Evolutionary conservation across 2,113 vertebrate species (phyloP).

Genomic region (Zosterops pallidus): DNA sequence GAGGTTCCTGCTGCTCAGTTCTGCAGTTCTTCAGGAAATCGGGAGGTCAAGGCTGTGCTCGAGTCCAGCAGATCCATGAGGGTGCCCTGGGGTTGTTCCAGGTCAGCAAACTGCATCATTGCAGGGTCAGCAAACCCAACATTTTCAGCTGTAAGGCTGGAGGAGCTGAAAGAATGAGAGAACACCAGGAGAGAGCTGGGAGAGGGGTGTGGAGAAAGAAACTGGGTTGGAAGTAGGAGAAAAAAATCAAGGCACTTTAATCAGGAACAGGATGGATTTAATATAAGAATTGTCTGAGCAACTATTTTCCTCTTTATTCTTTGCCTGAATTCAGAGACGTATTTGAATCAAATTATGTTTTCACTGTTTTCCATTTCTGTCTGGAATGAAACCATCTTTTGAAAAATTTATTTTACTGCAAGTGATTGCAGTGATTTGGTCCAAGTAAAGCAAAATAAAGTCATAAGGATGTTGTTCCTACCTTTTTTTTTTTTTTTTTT

Average conservation of each 20-base stretch:
- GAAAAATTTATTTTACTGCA: not conserved
- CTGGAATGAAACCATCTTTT: not conserved
- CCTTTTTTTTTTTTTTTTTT: too few relatives aligned
- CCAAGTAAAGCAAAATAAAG: not conserved
- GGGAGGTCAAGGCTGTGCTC: not conserved
- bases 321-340: not conserved
- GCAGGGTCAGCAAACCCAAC: rapidly evolving
- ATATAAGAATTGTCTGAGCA: not conserved
- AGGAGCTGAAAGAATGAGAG: not conserved
- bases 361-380: not conserved
- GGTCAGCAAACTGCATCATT: not conserved
- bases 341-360: not conserved
- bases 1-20: not conserved
- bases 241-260: not conserved
- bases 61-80: not conserved
- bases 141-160: not conserved
- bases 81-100: not conserved
- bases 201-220: not conserved
- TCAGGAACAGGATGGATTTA: not conserved
- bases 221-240: not conserved
- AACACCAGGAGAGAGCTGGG: not conserved
- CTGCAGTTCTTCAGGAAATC: not conserved
- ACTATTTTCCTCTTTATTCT: not conserved
- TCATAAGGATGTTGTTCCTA: not conserved
- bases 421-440: not conserved